Percentiles rank a stretch among this genome's conserved stretches.
These are phyloP conservation scores for Drosophila rubida DNA, from an alignment of 2,888 invertebrate species.

Conservation along the genomic window DNA sequence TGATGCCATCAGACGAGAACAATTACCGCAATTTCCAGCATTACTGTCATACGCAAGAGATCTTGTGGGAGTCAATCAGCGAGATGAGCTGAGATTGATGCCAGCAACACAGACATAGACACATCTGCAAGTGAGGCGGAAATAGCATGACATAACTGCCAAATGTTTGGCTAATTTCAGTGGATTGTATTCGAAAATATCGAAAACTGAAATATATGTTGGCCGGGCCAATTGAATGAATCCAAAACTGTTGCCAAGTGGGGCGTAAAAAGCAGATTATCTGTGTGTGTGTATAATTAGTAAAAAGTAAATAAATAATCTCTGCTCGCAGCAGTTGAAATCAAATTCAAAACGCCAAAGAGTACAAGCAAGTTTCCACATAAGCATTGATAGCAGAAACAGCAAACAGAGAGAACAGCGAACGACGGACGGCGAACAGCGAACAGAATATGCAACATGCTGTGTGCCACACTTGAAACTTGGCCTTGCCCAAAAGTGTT, in stretches of 20 bases:
- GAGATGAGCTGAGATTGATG: conserved; percentile 27
- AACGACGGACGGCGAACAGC: background rate
- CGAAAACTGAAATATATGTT: conserved; percentile 4
- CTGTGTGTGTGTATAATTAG: background rate
- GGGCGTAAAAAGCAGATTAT: background rate
- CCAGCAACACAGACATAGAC: conserved; percentile 11
- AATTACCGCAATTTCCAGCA: conserved; percentile 64
- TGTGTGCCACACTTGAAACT: conserved; percentile 23
- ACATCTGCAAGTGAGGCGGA: conserved; percentile 16
- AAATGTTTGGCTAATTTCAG: conserved; percentile 1
- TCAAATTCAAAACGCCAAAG: conserved; percentile 17
- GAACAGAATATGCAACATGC: conserved; percentile 3
- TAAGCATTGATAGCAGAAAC: conserved; percentile 24
- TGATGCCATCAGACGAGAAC: conserved; percentile 51
- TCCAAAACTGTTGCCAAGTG: conserved; percentile 25
- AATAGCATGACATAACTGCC: conserved; percentile 34
- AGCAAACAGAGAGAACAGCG: background rate
- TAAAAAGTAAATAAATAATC: conserved; percentile 46
- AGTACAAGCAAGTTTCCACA: conserved; percentile 11
- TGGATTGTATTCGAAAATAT: background rate
- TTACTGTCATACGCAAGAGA: conserved; percentile 16
- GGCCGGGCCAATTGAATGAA: background rate
- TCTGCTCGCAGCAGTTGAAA: conserved; percentile 27
- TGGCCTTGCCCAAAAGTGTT: conserved; percentile 52
- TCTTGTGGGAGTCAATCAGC: conserved; percentile 69